phyloP scores from a whole-genome alignment of 2,888 invertebrate species.

The Agrotis ipsilon region DNA sequence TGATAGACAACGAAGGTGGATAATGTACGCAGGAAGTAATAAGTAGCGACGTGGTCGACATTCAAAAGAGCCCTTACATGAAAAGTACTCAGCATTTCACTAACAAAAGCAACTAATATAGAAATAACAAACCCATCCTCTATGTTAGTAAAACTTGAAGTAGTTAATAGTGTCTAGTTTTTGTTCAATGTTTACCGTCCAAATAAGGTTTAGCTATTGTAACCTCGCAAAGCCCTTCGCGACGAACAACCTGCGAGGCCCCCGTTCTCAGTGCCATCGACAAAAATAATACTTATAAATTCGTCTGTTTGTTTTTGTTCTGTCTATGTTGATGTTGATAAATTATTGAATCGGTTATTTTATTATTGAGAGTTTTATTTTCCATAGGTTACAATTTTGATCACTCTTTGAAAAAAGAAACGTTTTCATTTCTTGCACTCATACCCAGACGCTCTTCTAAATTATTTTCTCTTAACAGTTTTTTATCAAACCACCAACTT shows the following conservation, averaged over 20 bases:
- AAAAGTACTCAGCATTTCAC: constrained; percentile 26
- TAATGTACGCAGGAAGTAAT: constrained; percentile 29
- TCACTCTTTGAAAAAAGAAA: neutral
- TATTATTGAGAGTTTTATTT: neutral
- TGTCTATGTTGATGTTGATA: constrained; percentile 12
- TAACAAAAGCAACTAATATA: constrained; percentile 31
- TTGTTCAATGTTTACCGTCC: constrained; percentile 63
- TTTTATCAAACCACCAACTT: neutral
- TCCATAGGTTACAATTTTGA: neutral
- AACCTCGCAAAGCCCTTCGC: constrained; percentile 87
- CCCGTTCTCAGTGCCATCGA: constrained; percentile 79
- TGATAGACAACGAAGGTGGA: constrained; percentile 17
- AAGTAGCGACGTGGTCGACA: constrained; percentile 26
- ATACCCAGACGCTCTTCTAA: neutral
- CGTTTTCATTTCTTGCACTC: too few species aligned
- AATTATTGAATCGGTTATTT: constrained; percentile 2
- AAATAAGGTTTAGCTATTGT: constrained; percentile 72
- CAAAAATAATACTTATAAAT: constrained; percentile 79
- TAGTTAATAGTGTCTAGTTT: constrained; percentile 45
- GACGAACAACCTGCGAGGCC: constrained; percentile 87
- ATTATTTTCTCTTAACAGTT: neutral
- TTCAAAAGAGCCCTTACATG: constrained; percentile 16
- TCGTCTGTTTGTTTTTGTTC: constrained; percentile 65
- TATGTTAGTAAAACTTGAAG: constrained; percentile 39
- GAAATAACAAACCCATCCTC: constrained; percentile 35